Conservation (phyloP, 2,888 invertebrate species). For the Cosmia pyralina region DNA sequence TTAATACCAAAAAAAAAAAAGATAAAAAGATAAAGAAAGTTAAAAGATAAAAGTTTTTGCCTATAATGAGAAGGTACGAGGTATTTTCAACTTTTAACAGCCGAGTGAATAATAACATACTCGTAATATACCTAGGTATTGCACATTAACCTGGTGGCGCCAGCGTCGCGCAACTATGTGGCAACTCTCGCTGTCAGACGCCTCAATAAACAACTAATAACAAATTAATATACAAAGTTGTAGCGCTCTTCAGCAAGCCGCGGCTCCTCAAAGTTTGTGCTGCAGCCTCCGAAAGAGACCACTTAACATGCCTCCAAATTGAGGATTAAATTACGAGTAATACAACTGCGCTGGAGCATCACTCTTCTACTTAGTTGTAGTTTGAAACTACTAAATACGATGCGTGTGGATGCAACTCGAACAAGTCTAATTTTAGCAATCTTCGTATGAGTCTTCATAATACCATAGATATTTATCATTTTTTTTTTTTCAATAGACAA, state of each 20-base stretch:
- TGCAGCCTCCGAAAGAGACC: background rate
- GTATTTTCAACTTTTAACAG: background rate
- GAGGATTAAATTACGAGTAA: constrained; percentile 3
- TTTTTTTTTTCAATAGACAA: no score
- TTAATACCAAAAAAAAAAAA: no score
- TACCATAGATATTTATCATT: background rate
- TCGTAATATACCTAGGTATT: no score
- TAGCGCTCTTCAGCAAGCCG: constrained; percentile 15
- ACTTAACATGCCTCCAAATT: constrained; percentile 3
- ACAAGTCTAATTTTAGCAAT: background rate
- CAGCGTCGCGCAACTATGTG: constrained; percentile 21
- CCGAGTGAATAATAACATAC: background rate
- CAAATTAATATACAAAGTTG: constrained; percentile 68
- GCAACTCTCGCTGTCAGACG: constrained; percentile 51
- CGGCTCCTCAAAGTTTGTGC: constrained; percentile 33
- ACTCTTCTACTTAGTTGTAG: background rate
- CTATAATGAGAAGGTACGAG: no score
- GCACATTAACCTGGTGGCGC: background rate
- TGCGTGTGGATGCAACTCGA: no score
- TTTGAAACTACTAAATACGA: background rate
- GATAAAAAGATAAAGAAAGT: no score
- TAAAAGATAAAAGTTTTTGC: no score
- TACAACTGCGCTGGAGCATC: background rate
- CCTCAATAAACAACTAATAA: constrained; percentile 69
- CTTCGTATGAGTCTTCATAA: background rate